Evolutionary conservation across 2,113 vertebrate species (phyloP).

Genomic region (Ivindomyrus marchei): DNA sequence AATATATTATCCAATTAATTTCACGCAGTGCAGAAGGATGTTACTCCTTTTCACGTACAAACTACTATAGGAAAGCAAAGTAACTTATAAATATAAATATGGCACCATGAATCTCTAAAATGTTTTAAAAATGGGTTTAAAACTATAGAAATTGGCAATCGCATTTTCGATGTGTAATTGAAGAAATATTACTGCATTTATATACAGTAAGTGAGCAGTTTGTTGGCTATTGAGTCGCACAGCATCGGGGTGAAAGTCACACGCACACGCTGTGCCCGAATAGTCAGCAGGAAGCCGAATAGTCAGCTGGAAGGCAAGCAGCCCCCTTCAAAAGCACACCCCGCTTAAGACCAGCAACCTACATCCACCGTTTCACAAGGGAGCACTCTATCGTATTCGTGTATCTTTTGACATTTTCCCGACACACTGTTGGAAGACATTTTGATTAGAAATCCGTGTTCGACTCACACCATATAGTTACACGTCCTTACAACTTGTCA

Average conservation of each 20-base stretch:
- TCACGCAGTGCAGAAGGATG: not conserved
- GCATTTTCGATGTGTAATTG: not conserved
- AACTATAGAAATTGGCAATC: not conserved
- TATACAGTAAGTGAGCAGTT: not conserved
- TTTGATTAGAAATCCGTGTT: not conserved
- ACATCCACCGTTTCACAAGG: not conserved
- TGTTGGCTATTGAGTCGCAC: not conserved
- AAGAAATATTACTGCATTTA: not conserved
- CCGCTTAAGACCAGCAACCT: not conserved
- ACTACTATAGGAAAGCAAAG: not conserved
- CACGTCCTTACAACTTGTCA: not conserved
- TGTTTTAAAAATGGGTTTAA: not conserved
- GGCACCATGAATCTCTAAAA: not conserved
- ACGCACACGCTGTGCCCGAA: not conserved
- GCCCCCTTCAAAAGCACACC: not conserved
- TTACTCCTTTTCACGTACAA: not conserved
- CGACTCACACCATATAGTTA: not conserved
- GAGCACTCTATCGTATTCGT: not conserved
- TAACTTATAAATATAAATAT: not conserved
- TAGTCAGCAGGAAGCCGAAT: not conserved
- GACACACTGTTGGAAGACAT: not conserved
- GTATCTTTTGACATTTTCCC: not conserved
- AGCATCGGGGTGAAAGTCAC: not conserved
- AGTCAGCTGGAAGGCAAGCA: not conserved
- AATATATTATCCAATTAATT: conserved; percentile 44